Evolutionary conservation across 2,797 vertebrate genomes (phyloP), one percentile per base, ranked within the genome.

Genomic region (Catharus ustulatus): DNA sequence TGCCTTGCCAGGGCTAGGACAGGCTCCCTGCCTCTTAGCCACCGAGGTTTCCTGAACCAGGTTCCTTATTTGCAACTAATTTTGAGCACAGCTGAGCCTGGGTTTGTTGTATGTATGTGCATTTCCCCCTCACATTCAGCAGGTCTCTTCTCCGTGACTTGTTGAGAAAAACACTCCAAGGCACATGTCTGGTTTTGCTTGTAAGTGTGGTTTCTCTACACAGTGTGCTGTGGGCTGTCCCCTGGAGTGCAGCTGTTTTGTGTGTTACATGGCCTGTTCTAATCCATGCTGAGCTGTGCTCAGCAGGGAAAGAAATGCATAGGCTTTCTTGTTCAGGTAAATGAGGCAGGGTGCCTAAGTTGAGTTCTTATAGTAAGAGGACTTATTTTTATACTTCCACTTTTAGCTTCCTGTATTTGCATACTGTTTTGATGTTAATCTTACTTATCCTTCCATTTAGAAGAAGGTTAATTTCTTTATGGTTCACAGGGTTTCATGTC

Each of bases 371-470:
- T 10, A 82, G 92, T 54, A 91, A 94, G 76, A 93, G 36, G 73
- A 92, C 73, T 95, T 95, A 86, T 83, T 97, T 97, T 96, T 96
- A 78, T 95, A 94, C 36, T 93, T 90, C 49, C 5, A 34, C 17
- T 63, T 66, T 63, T 34, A 79, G 74, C 76, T 92, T 96, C 74
- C 55, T 93, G 54, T 78, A 83, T 86, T 89, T 9, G 6, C 38
- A 26, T 32, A 27, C 30, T 54, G 48, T 26, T 89, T 62, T 71
- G 87, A 55, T 22, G 40, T 82, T 87, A 75, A 86, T 75, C 67
- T 64, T 73, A 74, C 46, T 84, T 88, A 73, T 11, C 36, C 52
- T 90, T 88, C 81, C 4, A 86, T 64, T 75, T 78, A 90, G 62
- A 95, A 93, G 63, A 92, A 89, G 17, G 29, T 86, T 85, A 21